Conservation (phyloP, 2,888 invertebrate genomes). For the Coelopa pilipes region DNA sequence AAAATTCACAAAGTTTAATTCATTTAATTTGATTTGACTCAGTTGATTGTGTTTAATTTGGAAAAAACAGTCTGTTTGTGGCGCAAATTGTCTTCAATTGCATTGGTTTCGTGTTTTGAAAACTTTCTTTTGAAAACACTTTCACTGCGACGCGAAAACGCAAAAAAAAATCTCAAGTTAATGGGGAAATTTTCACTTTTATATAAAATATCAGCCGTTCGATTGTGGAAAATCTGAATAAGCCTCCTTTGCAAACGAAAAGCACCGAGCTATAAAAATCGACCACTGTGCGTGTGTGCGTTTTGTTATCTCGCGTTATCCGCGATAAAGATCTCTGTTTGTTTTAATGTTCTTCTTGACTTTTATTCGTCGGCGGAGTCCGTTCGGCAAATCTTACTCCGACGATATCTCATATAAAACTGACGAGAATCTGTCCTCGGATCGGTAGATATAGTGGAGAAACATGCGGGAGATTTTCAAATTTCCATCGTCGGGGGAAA, state of each 20-base stretch:
- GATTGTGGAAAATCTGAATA: constrained; percentile 48
- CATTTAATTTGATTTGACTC: too few relatives aligned
- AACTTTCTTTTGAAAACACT: constrained; percentile 32
- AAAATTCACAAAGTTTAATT: neutral
- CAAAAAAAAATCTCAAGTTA: constrained; percentile 40
- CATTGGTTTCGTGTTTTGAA: constrained; percentile 33
- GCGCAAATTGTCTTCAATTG: constrained; percentile 38
- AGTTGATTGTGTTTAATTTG: constrained; percentile 11
- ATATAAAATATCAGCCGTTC: constrained; percentile 49
- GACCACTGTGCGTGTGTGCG: neutral
- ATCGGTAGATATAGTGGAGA: constrained; percentile 44
- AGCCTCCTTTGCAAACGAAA: constrained; percentile 38
- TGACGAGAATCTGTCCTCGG: constrained; percentile 41
- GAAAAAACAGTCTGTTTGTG: constrained; percentile 18
- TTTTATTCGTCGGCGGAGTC: constrained; percentile 26
- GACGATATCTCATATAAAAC: constrained; percentile 53
- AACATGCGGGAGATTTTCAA: neutral
- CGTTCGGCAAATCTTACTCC: constrained; percentile 49
- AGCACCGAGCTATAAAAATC: neutral
- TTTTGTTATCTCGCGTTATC: constrained; percentile 12
- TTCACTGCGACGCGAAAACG: constrained; percentile 44
- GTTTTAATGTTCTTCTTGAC: constrained; percentile 24
- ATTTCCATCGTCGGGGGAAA: constrained; percentile 3
- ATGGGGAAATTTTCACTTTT: constrained; percentile 38
- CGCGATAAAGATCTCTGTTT: constrained; percentile 12